Base-by-base conservation (phyloP, 2,113 vertebrate genomes). In the Carlito syrichta region DNA sequence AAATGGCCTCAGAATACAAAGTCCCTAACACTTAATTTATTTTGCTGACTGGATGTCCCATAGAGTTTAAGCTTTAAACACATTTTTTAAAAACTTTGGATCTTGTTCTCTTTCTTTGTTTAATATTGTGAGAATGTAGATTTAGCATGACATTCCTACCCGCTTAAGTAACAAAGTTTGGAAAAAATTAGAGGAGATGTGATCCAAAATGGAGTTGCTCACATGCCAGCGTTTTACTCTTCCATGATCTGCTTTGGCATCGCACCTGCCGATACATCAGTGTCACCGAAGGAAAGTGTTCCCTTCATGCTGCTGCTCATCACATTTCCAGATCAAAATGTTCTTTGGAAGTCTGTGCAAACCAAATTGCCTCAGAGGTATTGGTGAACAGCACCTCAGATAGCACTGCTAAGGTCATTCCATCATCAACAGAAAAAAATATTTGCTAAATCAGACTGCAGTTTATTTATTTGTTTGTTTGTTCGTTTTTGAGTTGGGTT, bases 111-210 rank as follows among this genome's bases (percentile, higher is more conserved):
- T 68, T 92, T 81, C 60, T 69, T 90, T 89, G 40, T 93, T 97
- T 94, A 97, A 82, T 97, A 90, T 90, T 97, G 97, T 91, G 86
- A 96, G 96, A 97, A 58, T 91, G 86, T 87, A 93, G 82, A 95
- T 97, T 98, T 91, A 94, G 86, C 82, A 88, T 97, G 92, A 96
- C 97, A 98, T 98, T 98, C 97, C 98, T 98, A 94, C 96, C 92
- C 97, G 91, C 96, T 98, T 96, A 97, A 97, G 94, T 97, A 98
- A 98, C 82, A 86, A 93, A 92, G 66, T 95, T 98, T 96, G 94
- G 93, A 97, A 95, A 95, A 81, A 95, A 83, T 62, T 63, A 93
- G 50, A 40, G 20, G 30, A 22, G 7, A 76, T 45, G 10, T 4
- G 35, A 96, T 97, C 96, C 97, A 98, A 98, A 74, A 66, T 10